Base-by-base conservation (phyloP, 2,797 vertebrate genomes). In the Gymnodraco acuticeps region DNA sequence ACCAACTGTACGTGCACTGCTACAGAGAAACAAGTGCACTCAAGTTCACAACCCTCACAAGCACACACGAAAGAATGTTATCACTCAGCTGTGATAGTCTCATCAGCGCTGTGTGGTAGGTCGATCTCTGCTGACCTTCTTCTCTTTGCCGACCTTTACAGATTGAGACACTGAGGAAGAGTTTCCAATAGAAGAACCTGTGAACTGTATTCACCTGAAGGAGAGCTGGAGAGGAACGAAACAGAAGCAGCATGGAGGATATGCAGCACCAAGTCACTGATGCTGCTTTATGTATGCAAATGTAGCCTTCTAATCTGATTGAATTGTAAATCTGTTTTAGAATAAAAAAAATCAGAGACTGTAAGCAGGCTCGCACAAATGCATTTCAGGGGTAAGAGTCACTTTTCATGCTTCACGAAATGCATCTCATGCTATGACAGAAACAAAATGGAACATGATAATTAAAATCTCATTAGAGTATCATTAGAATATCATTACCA, bases 101-200 rank as follows among this genome's bases (percentile, higher is more conserved):
- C 72, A 60, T 73, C 64, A 64, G 23, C 19, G 46, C 16, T 52
- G 69, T 27, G 10, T 20, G 46, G 27, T 52, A 17, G 47, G 51
- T 84, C 60, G 12, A 86, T 85, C 54, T 13, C 63, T 33, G 11
- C 52, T 73, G 86, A 82, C 77, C 79, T 86, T 84, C 70, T 16
- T 3, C 38, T 79, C 65, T 77, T 11, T 14, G 15, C 60, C 74
- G 86, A 87, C 84, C 90, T 88, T 90, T 86, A 52, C 65, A 31
- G 72, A 89, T 84, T 77, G 68, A 89, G 77, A 78, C 13, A 47
- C 52, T 0, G 56, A 53, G 56, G 14, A 20, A 31, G 73, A 48
- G 19, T 77, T 80, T 76, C 66, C 19, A 27, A 70, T 67, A 38
- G 42, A 42, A 51, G 45, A 66, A 70, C 27, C 43, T 38, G 53